Evolutionary conservation across 2,113 vertebrate genomes (phyloP).

Genomic region (Prunella himalayana): DNA sequence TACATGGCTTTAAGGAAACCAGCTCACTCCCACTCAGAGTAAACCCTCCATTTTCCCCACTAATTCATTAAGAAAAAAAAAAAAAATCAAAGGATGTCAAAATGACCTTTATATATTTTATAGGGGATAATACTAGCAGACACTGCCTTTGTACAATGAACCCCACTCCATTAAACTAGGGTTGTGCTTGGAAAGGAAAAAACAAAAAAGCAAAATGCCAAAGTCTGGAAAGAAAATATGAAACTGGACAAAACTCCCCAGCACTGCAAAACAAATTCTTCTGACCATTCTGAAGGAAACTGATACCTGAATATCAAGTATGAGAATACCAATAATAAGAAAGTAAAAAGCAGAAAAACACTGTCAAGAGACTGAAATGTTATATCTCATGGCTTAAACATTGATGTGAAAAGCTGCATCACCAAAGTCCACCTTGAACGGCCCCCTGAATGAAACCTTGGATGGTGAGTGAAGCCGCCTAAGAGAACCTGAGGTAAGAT

Average conservation of each 20-base stretch:
- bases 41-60: not conserved
- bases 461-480: fast-evolving
- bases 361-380: not conserved
- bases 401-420: not conserved
- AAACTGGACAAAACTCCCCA: not conserved
- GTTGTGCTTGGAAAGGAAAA: not conserved
- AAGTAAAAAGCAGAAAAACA: not conserved
- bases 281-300: not conserved
- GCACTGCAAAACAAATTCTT: not conserved
- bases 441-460: not conserved
- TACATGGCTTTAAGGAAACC: not conserved
- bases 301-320: not conserved
- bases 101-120: not conserved
- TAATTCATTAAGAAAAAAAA: not conserved
- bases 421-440: not conserved
- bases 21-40: not conserved
- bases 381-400: not conserved
- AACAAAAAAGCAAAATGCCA: not conserved
- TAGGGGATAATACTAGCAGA: not conserved
- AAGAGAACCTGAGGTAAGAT: not conserved
- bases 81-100: not conserved
- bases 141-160: not conserved
- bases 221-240: not conserved
- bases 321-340: not conserved
- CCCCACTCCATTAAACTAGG: fast-evolving